A percentile compares a stretch with the other conserved stretches of the same genome.
phyloP scores from a whole-genome alignment of 2,797 vertebrate species.

The Centroberyx gerrardi region DNA sequence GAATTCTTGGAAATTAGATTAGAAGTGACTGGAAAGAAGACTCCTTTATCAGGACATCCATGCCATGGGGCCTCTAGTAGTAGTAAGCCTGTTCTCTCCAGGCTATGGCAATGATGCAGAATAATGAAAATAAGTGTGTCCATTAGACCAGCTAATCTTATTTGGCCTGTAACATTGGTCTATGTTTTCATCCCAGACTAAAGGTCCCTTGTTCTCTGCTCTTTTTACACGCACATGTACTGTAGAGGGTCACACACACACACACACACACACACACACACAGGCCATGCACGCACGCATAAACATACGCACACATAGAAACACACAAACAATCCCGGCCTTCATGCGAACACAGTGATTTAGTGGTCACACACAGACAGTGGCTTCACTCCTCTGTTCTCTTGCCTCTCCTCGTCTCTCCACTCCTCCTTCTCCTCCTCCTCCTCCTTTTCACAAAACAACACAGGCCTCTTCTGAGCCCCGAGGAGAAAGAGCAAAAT shows the following conservation, averaged over 20 bases:
- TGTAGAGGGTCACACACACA: slow-evolving; percentile 64
- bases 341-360: slow-evolving; percentile 76
- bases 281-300: slow-evolving; percentile 10
- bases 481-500: slow-evolving; percentile 85
- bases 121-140: slow-evolving; percentile 85
- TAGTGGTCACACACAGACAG: slow-evolving; percentile 70
- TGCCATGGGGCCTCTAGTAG: slow-evolving; percentile 49
- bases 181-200: slow-evolving; percentile 75
- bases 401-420: slow-evolving; percentile 33
- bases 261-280: slow-evolving; percentile 21
- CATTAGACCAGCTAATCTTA: slow-evolving; percentile 81
- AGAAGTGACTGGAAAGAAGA: slow-evolving; percentile 45
- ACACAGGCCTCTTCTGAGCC: slow-evolving; percentile 77
- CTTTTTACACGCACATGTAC: slow-evolving; percentile 71
- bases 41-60: slow-evolving; percentile 38
- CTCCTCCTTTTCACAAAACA: slow-evolving; percentile 78
- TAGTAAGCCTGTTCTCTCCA: slow-evolving; percentile 47
- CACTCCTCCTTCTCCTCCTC: slow-evolving; percentile 53
- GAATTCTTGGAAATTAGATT: slow-evolving; percentile 52
- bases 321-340: slow-evolving; percentile 65
- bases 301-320: slow-evolving; percentile 40
- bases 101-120: slow-evolving; percentile 70
- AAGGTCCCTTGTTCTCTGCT: slow-evolving; percentile 75
- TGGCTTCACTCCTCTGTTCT: slow-evolving; percentile 76
- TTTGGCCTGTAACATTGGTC: slow-evolving; percentile 76